Evolutionary conservation across 2,888 invertebrate genomes (phyloP), one percentile per base, ranked within the genome.

Genomic region (Aspidapion aeneum): DNA sequence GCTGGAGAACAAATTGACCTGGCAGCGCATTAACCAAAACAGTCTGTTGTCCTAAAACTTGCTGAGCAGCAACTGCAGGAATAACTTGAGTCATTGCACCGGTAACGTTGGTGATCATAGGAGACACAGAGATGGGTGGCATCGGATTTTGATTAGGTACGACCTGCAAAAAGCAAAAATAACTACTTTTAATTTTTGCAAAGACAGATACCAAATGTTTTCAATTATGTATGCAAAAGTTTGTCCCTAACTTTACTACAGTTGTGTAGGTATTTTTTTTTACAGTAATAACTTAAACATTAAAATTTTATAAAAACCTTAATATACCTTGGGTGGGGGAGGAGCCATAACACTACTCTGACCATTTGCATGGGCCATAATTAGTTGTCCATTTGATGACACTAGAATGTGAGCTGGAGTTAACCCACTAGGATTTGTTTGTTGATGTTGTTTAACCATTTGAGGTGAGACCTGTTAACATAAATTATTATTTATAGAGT

Each of bases 21-120:
- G 89, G 90, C 66, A 93, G 80, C 0, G 93, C 87, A 74, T 94
- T 94, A 1, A 94, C 89, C 2, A 94, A 84, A 0, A 93, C 90
- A 0, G 92, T 88, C 21, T 90, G 90, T 74, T 88, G 90, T 21
- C 90, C 90, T 1, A 90, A 83, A 18, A 90, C 85, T 73, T 88
- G 86, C 69, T 87, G 88, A 1, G 86, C 69, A 1, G 86, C 69
- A 0, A 86, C 86, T 0, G 87, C 84, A 1, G 88, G 86, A 50
- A 87, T 84, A 0, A 87, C 86, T 77, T 89, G 88, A 9, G 86
- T 84, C 5, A 87, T 84, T 0, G 89, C 84, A 0, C 86, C 86
- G 1, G 86, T 87, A 1, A 87, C 88, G 71, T 86, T 88, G 0
- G 88, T 87, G 1, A 85, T 82, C 77, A 86, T 83, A n/a, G 84